These are phyloP conservation scores for Mythimna impura DNA, from an alignment of 2,888 invertebrate species.

Conservation along the genomic window DNA sequence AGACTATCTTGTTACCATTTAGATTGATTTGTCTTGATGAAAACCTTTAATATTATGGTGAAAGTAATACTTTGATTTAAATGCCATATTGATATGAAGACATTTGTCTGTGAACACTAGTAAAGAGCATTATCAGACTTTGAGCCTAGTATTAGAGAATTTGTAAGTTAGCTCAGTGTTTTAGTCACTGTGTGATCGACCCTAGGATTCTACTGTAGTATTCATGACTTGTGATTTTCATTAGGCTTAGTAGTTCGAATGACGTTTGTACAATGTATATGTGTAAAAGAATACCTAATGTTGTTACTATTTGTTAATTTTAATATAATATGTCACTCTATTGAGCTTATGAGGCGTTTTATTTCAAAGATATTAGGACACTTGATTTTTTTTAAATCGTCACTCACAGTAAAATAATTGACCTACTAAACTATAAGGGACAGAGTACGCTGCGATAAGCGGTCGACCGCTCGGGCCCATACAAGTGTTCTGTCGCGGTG, in stretches of 20 bases:
- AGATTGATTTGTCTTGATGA: background rate
- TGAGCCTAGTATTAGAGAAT: conserved; percentile 54
- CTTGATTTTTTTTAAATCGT: background rate
- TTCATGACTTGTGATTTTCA: conserved; percentile 61
- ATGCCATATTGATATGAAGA: conserved; percentile 23
- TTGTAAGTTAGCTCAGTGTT: conserved; percentile 67
- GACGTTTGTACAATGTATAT: conserved; percentile 70
- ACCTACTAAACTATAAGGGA: background rate
- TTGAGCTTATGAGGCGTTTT: conserved; percentile 67
- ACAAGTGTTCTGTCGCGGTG: too few species aligned
- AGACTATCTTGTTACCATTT: background rate
- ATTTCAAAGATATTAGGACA: conserved; percentile 19
- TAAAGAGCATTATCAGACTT: conserved; percentile 15
- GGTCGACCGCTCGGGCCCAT: too few species aligned
- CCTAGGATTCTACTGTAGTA: conserved; percentile 52
- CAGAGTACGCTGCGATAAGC: too few species aligned
- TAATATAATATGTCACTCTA: conserved; percentile 75
- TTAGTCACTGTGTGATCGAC: conserved; percentile 58
- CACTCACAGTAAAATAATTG: background rate
- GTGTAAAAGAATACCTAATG: conserved; percentile 69
- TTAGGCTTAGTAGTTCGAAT: conserved; percentile 61
- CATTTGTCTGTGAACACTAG: conserved; percentile 53
- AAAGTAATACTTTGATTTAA: background rate
- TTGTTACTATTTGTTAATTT: conserved; percentile 72
- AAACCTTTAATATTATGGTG: background rate